These are phyloP conservation scores for Thunnus maccoyii DNA, from an alignment of 2,113 vertebrate species.

Conservation along the genomic window DNA sequence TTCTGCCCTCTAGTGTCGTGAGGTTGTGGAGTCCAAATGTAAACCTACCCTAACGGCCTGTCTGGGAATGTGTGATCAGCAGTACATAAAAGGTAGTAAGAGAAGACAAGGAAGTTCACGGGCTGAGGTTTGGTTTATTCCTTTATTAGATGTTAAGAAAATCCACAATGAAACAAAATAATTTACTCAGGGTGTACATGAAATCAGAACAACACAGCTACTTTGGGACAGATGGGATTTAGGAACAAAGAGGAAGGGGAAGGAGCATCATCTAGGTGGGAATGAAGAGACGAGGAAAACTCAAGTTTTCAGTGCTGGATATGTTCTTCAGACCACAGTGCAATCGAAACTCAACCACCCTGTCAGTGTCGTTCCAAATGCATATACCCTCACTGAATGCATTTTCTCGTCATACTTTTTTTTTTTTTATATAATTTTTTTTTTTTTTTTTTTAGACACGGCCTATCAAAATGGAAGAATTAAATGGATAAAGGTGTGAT, in stretches of 20 bases:
- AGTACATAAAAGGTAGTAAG: too few species aligned
- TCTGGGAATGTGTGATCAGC: neutral
- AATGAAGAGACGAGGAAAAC: slow-evolving; percentile 64
- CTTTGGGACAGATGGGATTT: slow-evolving; percentile 86
- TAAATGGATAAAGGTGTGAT: slow-evolving; percentile 58
- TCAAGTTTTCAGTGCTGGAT: slow-evolving; percentile 85
- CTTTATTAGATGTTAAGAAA: slow-evolving; percentile 99
- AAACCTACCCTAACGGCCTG: neutral
- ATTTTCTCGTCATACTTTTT: slow-evolving; percentile 37
- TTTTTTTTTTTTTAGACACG: slow-evolving; percentile 66
- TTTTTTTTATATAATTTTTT: slow-evolving; percentile 26
- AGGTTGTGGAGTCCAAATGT: neutral
- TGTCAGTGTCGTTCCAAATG: slow-evolving; percentile 76
- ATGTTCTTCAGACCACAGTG: slow-evolving; percentile 88
- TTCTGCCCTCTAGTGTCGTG: slow-evolving; percentile 64
- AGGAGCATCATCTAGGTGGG: slow-evolving; percentile 60
- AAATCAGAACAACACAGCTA: slow-evolving; percentile 96
- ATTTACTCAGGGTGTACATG: slow-evolving; percentile 95
- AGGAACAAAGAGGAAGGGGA: slow-evolving; percentile 46
- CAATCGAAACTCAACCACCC: slow-evolving; percentile 66
- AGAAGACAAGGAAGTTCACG: neutral
- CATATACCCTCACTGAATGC: slow-evolving; percentile 62
- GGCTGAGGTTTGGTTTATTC: slow-evolving; percentile 77
- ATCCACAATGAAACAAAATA: slow-evolving; percentile 99
- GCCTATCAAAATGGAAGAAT: slow-evolving; percentile 74